Evolutionary conservation across 2,113 vertebrate genomes (phyloP), one percentile per base, ranked within the genome.

Genomic region (Gymnocephalus cernua): DNA sequence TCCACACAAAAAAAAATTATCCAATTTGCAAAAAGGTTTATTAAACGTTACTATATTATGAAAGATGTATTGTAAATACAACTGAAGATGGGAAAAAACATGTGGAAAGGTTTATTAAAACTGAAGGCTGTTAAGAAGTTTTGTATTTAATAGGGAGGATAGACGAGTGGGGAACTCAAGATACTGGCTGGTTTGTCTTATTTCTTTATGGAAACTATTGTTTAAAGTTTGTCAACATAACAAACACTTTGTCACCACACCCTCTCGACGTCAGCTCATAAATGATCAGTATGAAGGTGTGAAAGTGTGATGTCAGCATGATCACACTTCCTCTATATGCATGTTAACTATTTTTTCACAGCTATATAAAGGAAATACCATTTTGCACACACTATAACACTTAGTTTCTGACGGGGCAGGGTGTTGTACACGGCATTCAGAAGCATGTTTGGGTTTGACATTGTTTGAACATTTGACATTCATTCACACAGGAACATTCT

Each of bases 311-410:
- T 0, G 32, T 4, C 6, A 18, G 1, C 12, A 15, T 29, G 27
- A 59, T 0, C 13, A 0, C 50, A 79, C 35, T 84, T 90, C 80
- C 79, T 80, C 45, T 61, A 6, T n/a, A 23, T 47, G 38, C 44
- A n/a, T 18, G 3, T 15, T 4, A 35, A 10, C 54, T 63, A 70
- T 89, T 85, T 86, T 80, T 68, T 63, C 47, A 41, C 75, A 67
- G 12, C 51, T 83, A 83, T 57, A 77, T 50, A 82, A 79, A 2
- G 62, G 78, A 90, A 87, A 86, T 79, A 68, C 81, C 70, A 29
- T 35, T 77, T 79, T 19, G 14, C 80, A 83, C 62, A 41, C 10
- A 85, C 69, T 91, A 85, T 89, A 38, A 13, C n/a, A 82, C 38
- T 48, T 13, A 5, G 29, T 18, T 41, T 44, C 47, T 64, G 45